Conservation (phyloP, 2,113 vertebrate genomes). For the Clinocottus analis region DNA sequence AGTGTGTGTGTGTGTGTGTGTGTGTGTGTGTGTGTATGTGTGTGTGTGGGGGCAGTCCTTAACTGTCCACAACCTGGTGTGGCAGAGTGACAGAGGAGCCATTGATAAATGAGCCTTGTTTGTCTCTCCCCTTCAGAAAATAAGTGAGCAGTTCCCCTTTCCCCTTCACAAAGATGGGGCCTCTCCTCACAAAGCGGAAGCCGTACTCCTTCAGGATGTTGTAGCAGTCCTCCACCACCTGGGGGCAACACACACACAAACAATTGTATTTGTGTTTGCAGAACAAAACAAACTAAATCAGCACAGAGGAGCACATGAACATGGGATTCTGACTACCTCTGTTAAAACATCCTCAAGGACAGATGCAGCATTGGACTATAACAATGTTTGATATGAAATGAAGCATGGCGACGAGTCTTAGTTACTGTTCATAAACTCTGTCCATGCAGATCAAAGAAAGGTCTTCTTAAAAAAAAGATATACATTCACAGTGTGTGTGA, state of each 20-base stretch:
- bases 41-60: constrained; percentile 69
- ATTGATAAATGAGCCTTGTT: constrained; percentile 89
- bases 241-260: constrained; percentile 49
- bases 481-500: too few species aligned
- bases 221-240: constrained; percentile 98
- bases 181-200: constrained; percentile 93
- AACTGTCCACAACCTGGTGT: constrained; percentile 95
- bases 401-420: too few species aligned
- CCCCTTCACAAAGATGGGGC: constrained; percentile 94
- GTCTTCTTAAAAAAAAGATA: too few species aligned
- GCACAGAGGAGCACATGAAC: too few species aligned
- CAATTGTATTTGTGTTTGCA: background rate
- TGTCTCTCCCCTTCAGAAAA: constrained; percentile 94
- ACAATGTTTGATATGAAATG: too few species aligned
- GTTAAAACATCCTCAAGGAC: too few species aligned
- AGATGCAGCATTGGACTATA: too few species aligned
- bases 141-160: constrained; percentile 96
- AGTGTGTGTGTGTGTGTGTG: background rate
- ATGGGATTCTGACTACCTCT: too few species aligned
- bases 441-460: too few species aligned
- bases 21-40: constrained; percentile 12
- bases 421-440: too few species aligned
- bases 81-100: constrained; percentile 91
- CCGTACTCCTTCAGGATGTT: constrained; percentile 92
- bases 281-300: background rate